Evolutionary conservation across 2,113 vertebrate species (phyloP), one percentile per base, ranked within the genome.

Genomic region (Nycticorax nycticorax): DNA sequence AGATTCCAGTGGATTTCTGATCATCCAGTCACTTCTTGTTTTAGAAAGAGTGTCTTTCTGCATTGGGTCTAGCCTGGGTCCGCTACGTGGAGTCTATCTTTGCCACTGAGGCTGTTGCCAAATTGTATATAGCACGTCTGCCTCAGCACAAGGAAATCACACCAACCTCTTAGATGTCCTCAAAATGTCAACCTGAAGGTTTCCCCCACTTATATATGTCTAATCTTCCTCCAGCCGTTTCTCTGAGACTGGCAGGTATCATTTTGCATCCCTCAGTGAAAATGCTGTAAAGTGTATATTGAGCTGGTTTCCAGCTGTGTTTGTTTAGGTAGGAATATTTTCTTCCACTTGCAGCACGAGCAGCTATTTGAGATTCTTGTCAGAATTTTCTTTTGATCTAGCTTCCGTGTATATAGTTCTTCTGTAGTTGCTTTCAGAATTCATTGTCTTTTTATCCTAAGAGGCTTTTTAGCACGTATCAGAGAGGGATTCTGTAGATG

Each of bases 241-340:
- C 79, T 85, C 84, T 66, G 66, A 88, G 85, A 55, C 78, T 55
- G 85, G 74, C 85, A 92, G 82, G 85, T 90, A 88, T 85, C 88
- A 39, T 87, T 96, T 89, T 92, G 55, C 71, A 90, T 85, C 81
- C 88, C 55, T 85, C 67, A 14, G 67, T 88, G 85, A 75, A 87
- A 95, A 64, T 37, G 21, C 66, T 92, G 41, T 76, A 90, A 88
- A 82, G 57, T 0, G 2, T 68, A 48, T 64, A 78, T 82, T 76
- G 93, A 92, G 41, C 63, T 96, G 59, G 50, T 88, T 95, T 96
- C 95, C 89, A 95, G 88, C 92, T 88, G 82, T 69, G 88, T 67
- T 88, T 93, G 59, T 92, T 94, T 85, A 91, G 84, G 67, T 48
- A 79, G 66, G 47, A 92, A 48, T 83, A 83, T 93, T 88, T 87